These are phyloP conservation scores for Sminthopsis crassicaudata DNA, from an alignment of 2,113 vertebrate species.

Conservation along the genomic window DNA sequence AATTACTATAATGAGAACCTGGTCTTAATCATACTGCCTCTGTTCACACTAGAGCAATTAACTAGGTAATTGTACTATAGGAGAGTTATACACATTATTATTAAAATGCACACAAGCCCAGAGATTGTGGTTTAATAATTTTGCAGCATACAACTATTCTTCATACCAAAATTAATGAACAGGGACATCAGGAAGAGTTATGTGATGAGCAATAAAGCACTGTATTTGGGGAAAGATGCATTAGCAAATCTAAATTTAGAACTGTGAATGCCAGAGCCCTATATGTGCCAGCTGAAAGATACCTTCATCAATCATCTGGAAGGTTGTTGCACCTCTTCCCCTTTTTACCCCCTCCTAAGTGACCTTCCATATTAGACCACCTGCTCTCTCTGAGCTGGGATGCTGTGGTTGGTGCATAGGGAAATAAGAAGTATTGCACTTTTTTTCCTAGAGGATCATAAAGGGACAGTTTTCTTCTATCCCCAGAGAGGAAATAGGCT, in stretches of 20 bases:
- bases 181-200: constrained; percentile 46
- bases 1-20: neutral
- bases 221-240: neutral
- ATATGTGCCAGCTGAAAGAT: constrained; percentile 17
- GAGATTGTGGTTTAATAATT: neutral
- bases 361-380: constrained; percentile 30
- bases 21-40: constrained; percentile 22
- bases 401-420: neutral
- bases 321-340: neutral
- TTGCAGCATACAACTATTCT: constrained; percentile 9
- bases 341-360: constrained; percentile 34
- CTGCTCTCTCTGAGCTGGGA: constrained; percentile 35
- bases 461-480: neutral
- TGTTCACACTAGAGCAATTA: neutral
- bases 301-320: constrained; percentile 51
- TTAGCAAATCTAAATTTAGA: constrained; percentile 39
- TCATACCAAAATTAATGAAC: constrained; percentile 44
- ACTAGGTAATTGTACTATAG: neutral
- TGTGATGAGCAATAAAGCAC: neutral
- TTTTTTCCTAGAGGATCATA: neutral
- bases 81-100: neutral
- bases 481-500: neutral
- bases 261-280: constrained; percentile 41
- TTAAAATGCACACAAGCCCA: constrained; percentile 2
- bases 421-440: neutral